Percentiles rank a stretch among this genome's conserved stretches.
Conservation (phyloP, 2,888 invertebrate species). For the Lampropteryx suffumata region DNA sequence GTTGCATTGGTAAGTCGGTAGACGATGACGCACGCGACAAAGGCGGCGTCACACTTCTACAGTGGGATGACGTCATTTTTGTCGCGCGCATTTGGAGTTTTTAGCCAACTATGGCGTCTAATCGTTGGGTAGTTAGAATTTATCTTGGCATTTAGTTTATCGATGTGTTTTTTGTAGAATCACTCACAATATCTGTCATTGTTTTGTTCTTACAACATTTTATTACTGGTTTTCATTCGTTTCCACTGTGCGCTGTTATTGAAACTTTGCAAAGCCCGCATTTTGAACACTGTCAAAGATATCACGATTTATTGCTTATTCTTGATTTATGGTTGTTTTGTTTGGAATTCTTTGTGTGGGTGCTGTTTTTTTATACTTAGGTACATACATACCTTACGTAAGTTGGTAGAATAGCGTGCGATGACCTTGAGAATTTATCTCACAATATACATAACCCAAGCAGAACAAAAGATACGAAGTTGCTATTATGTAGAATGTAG, state of each 20-base stretch:
- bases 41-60: conserved; percentile 78
- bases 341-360: conserved; percentile 20
- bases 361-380: conserved; percentile 19
- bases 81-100: conserved; percentile 68
- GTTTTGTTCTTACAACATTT: not conserved
- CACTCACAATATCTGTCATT: no score
- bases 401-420: not conserved
- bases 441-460: no score
- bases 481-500: no score
- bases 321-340: conserved; percentile 15
- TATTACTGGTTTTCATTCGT: not conserved
- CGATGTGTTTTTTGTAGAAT: no score
- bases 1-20: conserved; percentile 48
- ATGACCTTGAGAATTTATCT: not conserved
- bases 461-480: no score
- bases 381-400: no score
- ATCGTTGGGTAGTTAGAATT: no score
- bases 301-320: conserved; percentile 16
- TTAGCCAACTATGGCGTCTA: conserved; percentile 20
- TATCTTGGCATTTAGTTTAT: no score
- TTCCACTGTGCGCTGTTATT: conserved; percentile 1
- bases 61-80: conserved; percentile 80
- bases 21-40: conserved; percentile 70
- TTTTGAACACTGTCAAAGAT: conserved; percentile 15
- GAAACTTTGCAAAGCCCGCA: conserved; percentile 16